phyloP scores from a whole-genome alignment of 1,140 invertebrate species.

The Choristoneura fumiferana region DNA sequence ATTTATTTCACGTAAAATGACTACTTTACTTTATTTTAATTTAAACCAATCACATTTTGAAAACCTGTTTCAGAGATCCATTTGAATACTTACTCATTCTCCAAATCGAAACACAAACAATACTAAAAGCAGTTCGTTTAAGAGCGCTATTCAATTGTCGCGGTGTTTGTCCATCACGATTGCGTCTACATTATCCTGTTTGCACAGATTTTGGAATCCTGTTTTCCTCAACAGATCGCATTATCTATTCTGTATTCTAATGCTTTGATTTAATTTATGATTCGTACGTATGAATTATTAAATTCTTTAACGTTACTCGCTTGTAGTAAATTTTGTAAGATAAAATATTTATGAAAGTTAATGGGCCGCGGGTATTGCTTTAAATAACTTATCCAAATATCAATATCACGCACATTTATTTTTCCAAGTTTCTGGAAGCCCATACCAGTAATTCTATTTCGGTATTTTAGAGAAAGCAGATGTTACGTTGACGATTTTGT shows the following conservation, averaged over 20 bases:
- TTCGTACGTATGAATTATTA: conserved; percentile 29
- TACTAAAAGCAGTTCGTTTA: conserved; percentile 18
- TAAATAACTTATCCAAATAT: not conserved
- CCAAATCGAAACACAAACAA: conserved; percentile 17
- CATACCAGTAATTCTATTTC: too few relatives aligned
- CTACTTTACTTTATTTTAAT: too few relatives aligned
- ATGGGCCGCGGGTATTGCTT: conserved; percentile 6
- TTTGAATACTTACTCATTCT: conserved; percentile 16
- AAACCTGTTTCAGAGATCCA: conserved; percentile 1
- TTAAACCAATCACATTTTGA: not conserved
- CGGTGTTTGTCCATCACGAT: conserved; percentile 15
- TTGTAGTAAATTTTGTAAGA: conserved; percentile 3
- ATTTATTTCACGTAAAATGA: too few relatives aligned
- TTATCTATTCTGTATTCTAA: conserved; percentile 24
- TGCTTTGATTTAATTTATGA: conserved; percentile 30
- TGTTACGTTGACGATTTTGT: too few relatives aligned
- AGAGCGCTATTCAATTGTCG: conserved; percentile 14
- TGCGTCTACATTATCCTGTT: conserved; percentile 19
- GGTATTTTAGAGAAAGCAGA: too few relatives aligned
- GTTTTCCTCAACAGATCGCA: conserved; percentile 29
- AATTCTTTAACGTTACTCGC: conserved; percentile 26
- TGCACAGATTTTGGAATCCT: conserved; percentile 20
- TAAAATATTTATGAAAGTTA: conserved; percentile 36
- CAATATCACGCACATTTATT: too few relatives aligned
- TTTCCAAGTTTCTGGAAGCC: too few relatives aligned